A percentile compares a stretch with the other conserved stretches of the same genome.
phyloP scores from a whole-genome alignment of 2,113 vertebrate species.

The Muntiacus reevesi region DNA sequence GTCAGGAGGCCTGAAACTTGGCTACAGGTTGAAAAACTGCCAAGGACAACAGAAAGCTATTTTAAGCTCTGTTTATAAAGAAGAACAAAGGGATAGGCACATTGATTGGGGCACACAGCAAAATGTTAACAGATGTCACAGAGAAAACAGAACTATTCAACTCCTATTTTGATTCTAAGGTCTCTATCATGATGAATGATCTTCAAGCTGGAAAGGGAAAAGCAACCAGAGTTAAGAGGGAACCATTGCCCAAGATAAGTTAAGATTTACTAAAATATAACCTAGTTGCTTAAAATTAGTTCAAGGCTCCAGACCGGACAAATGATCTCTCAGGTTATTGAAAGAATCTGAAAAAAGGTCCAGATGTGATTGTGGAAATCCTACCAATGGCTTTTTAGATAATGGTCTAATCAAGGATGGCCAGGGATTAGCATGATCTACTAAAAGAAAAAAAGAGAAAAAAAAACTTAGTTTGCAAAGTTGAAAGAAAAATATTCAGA shows the following conservation, averaged over 20 bases:
- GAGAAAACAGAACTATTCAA: slow-evolving; percentile 48
- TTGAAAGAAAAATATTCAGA: not conserved
- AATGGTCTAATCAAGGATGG: not conserved
- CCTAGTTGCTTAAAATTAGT: slow-evolving; percentile 27
- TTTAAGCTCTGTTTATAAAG: slow-evolving; percentile 69
- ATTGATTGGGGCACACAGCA: slow-evolving; percentile 59
- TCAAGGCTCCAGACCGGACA: slow-evolving; percentile 33
- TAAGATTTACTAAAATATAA: slow-evolving; percentile 5
- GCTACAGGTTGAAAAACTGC: slow-evolving; percentile 54
- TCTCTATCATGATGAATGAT: slow-evolving; percentile 59
- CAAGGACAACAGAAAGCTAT: slow-evolving; percentile 68
- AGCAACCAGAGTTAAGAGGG: slow-evolving; percentile 37
- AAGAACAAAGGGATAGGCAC: slow-evolving; percentile 67
- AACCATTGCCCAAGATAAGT: not conserved
- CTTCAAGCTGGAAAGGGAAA: slow-evolving; percentile 49
- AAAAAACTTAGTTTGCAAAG: not conserved
- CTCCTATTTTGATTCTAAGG: slow-evolving; percentile 55
- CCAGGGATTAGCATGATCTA: not conserved
- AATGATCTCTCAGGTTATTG: not conserved
- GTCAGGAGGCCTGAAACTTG: slow-evolving; percentile 33
- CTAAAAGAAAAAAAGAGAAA: not conserved
- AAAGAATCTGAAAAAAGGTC: not conserved
- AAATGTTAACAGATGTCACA: slow-evolving; percentile 71
- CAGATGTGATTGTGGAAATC: not conserved
- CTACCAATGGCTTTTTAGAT: not conserved